Conservation (phyloP, 2,797 vertebrate species). For the Oryzias sinensis region DNA sequence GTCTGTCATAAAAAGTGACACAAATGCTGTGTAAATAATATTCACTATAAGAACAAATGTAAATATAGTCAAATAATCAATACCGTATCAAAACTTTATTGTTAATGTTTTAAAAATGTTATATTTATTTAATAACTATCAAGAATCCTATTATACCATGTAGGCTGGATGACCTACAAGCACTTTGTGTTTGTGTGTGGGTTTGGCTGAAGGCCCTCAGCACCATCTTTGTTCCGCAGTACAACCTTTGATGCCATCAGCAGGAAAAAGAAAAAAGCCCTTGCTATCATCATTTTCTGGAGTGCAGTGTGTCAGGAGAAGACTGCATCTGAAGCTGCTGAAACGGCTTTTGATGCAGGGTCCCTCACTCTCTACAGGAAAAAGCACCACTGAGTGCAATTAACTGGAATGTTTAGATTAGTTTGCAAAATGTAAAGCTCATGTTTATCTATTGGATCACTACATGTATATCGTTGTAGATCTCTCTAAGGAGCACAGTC, state of each 20-base stretch:
- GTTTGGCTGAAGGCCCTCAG: conserved; percentile 17
- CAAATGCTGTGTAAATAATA: conserved; percentile 40
- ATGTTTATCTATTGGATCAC: conserved; percentile 30
- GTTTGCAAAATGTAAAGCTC: conserved; percentile 34
- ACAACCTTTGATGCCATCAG: conserved; percentile 20
- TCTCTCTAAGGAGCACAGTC: conserved; percentile 19
- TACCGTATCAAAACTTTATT: conserved; percentile 34
- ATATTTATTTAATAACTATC: conserved; percentile 53
- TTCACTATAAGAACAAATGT: conserved; percentile 31
- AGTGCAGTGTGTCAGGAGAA: conserved; percentile 9
- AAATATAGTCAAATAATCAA: conserved; percentile 38
- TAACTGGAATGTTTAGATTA: conserved; percentile 39
- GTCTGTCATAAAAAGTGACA: conserved; percentile 25
- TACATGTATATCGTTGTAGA: conserved; percentile 1
- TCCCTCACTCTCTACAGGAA: conserved; percentile 6
- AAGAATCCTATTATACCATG: conserved; percentile 53
- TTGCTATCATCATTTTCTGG: conserved; percentile 14
- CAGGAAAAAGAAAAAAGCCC: conserved; percentile 29
- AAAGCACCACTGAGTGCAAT: conserved; percentile 16
- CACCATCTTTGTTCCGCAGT: conserved; percentile 5
- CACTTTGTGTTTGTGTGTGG: conserved; percentile 32
- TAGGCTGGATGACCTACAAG: conserved; percentile 39
- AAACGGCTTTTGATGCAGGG: conserved; percentile 2
- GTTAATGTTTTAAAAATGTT: conserved; percentile 40
- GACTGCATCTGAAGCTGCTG: conserved; percentile 7